These are phyloP conservation scores for Lamellibrachia luymesi DNA, from an alignment of 1,140 invertebrate species.

Conservation along the genomic window DNA sequence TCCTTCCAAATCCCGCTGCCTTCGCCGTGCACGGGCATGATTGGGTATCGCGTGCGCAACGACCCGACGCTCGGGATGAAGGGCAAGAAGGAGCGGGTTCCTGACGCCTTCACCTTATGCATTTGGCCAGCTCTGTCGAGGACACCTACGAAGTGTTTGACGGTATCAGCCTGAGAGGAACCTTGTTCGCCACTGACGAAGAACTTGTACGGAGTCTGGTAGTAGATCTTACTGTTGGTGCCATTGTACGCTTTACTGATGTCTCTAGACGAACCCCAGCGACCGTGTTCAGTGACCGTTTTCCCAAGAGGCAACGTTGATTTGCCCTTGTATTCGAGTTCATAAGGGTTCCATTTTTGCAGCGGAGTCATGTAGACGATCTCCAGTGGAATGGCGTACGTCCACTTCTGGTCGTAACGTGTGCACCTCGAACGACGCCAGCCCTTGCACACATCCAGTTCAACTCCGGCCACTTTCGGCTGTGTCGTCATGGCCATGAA, in stretches of 20 bases:
- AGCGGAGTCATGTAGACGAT: slow-evolving; percentile 39
- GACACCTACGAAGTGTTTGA: slow-evolving; percentile 27
- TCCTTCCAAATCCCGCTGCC: slow-evolving; percentile 40
- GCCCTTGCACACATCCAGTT: slow-evolving; percentile 31
- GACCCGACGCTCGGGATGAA: slow-evolving; percentile 37
- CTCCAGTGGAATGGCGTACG: too few species aligned
- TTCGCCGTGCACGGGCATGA: slow-evolving; percentile 29
- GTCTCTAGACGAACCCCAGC: too few species aligned
- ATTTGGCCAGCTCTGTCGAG: slow-evolving; percentile 33
- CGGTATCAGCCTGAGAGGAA: slow-evolving; percentile 7
- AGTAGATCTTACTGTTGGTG: slow-evolving; percentile 31
- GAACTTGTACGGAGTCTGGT: slow-evolving; percentile 31
- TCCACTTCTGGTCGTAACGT: neutral
- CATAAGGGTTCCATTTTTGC: slow-evolving; percentile 38
- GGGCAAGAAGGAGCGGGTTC: slow-evolving; percentile 32
- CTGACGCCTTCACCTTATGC: slow-evolving; percentile 31
- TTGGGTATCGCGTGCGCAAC: slow-evolving; percentile 31
- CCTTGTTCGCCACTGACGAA: neutral
- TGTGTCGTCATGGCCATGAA: slow-evolving; percentile 32
- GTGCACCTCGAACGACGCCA: slow-evolving; percentile 31
- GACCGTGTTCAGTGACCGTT: neutral
- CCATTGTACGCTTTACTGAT: slow-evolving; percentile 37
- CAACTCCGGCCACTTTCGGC: slow-evolving; percentile 3
- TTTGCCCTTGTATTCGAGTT: slow-evolving; percentile 20
- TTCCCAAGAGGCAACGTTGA: slow-evolving; percentile 30